A percentile compares a stretch with the other conserved stretches of the same genome.
These are phyloP conservation scores for Vireo griseus DNA, from an alignment of 2,797 vertebrate species.

Conservation along the genomic window DNA sequence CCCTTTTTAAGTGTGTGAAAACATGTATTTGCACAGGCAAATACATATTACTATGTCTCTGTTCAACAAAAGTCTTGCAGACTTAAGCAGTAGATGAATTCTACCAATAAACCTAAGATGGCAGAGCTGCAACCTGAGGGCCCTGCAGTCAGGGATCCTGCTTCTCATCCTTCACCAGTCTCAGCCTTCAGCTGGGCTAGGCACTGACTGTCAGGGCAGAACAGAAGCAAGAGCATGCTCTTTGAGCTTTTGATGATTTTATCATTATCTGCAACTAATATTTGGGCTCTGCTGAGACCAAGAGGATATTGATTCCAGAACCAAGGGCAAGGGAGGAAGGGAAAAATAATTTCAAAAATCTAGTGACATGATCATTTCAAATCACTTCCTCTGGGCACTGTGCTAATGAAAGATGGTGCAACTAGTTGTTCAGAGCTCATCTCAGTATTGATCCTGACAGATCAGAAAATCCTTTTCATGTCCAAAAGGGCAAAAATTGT, in stretches of 20 bases:
- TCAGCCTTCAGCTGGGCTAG: not conserved
- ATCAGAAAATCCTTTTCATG: not conserved
- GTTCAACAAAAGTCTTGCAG: not conserved
- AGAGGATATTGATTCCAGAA: not conserved
- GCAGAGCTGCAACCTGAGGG: not conserved
- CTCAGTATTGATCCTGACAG: not conserved
- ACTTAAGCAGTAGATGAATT: not conserved
- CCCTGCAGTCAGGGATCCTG: not conserved
- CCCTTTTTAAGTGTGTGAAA: not conserved
- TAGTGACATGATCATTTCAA: not conserved
- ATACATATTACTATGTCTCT: not conserved
- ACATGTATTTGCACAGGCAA: not conserved
- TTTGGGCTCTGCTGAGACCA: not conserved
- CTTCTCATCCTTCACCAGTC: not conserved
- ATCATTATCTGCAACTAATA: not conserved
- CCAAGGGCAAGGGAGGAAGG: not conserved
- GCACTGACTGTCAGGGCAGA: not conserved
- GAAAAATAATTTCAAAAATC: not conserved
- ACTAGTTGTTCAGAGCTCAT: not conserved
- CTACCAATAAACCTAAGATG: not conserved
- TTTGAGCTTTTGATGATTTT: not conserved
- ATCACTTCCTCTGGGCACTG: not conserved
- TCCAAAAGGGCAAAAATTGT: not conserved
- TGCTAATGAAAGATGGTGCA: not conserved
- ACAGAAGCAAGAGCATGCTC: not conserved